phyloP scores from a whole-genome alignment of 92 coral and sea anemone species.

The Porites cylindrica region DNA sequence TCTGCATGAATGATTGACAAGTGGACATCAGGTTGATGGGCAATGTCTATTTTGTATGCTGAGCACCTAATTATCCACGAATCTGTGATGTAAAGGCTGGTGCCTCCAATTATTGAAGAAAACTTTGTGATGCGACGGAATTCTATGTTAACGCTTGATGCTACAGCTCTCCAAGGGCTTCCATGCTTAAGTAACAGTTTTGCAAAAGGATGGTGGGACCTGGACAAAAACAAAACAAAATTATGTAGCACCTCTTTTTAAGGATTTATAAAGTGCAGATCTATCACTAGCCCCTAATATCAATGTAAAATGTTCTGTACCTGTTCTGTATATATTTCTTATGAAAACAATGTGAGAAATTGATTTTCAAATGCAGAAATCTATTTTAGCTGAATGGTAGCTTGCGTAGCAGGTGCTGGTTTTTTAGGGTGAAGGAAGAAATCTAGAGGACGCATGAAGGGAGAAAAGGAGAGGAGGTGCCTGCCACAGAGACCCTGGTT shows the following conservation, averaged over 20 bases:
- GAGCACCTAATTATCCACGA: slow-evolving; percentile 97
- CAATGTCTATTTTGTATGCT: slow-evolving; percentile 86
- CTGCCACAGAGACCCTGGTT: too few relatives aligned
- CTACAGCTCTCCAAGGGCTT: slow-evolving; percentile 98
- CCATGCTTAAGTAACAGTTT: slow-evolving; percentile 88
- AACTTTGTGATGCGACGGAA: slow-evolving; percentile 93
- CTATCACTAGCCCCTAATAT: too few relatives aligned
- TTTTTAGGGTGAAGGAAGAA: too few relatives aligned
- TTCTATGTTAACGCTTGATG: slow-evolving; percentile 91
- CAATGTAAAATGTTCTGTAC: too few relatives aligned
- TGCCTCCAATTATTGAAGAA: slow-evolving; percentile 94
- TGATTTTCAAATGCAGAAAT: too few relatives aligned
- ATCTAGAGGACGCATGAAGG: too few relatives aligned
- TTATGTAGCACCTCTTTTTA: neutral
- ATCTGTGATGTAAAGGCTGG: slow-evolving; percentile 95
- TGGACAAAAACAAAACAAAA: slow-evolving; percentile 5
- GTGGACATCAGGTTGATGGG: slow-evolving; percentile 98
- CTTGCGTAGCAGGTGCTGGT: too few relatives aligned
- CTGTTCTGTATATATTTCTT: too few relatives aligned
- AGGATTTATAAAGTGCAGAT: too few relatives aligned
- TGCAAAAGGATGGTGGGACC: slow-evolving; percentile 91
- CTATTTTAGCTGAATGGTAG: too few relatives aligned
- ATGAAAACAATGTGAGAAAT: too few relatives aligned
- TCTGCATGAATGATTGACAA: slow-evolving; percentile 89
- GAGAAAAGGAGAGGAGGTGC: too few relatives aligned